Evolutionary conservation across 1,140 invertebrate genomes (phyloP), one percentile per base, ranked within the genome.

Genomic region (Drosophila micromelanica): DNA sequence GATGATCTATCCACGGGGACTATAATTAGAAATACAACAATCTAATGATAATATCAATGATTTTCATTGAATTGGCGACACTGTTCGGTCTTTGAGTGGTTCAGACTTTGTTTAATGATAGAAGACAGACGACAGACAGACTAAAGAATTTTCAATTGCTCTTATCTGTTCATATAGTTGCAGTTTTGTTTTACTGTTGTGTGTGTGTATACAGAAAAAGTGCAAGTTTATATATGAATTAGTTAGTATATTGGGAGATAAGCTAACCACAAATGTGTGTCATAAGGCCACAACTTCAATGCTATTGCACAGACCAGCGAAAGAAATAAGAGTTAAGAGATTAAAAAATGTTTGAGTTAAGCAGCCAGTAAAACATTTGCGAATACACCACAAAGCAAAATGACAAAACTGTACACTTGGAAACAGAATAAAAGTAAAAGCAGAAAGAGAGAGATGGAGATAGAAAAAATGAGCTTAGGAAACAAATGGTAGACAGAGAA

Each of bases 251-350:
- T 49, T 35, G 17, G 4, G 81, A 71, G 81, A 86, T 86, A 86
- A 86, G 81, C 78, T 69, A 73, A 82, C 82, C 82, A 78, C 82
- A 78, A 86, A 86, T 86, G 82, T 86, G 82, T 86, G 82, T 86
- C 82, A 86, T 86, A 86, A 86, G 82, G 82, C 82, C 82, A 86
- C 76, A 89, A 87, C 82, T 86, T 86, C 82, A 86, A 82, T 82
- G 82, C 78, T 86, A 81, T 78, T 73, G 54, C 48, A 49, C 70
- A 78, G 82, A 68, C 78, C 81, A 76, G 64, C n/a, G 63, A 40
- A 62, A 75, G 60, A 68, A 60, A 64, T 40, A 60, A 59, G 54
- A 60, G 52, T 43, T 27, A 7, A 46, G 17, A 17, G 70, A 73
- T 73, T 73, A 23, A 23, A 2, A 23, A 23, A 23, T 23, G 5